Base-by-base conservation (phyloP, 2,113 vertebrate species). In the Protobothrops mucrosquamatus region DNA sequence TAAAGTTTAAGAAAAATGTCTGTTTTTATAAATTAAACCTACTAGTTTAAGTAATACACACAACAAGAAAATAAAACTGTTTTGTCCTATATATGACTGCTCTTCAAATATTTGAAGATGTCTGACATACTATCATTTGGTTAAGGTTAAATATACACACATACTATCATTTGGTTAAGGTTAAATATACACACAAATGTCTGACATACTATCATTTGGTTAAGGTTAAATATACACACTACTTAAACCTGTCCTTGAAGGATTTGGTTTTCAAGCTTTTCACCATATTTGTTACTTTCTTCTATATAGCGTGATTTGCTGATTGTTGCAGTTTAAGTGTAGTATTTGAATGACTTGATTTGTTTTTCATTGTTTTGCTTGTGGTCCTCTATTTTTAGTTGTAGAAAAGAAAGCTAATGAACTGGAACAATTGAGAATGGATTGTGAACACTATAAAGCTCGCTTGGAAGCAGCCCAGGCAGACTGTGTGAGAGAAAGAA, bases 371-470 rank as follows among this genome's bases (percentile, higher is more conserved):
- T 92, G 8, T 93, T 59, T 94, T 0, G 46, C 92, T 93, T 55
- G 11, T 57, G 7, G 92, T 54, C 11, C 57, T 95, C 96, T 89
- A 85, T 92, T 94, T 96, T 90, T 96, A 99, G 98, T 95, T 92
- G 96, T 97, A 94, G 98, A 98, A 89, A 97, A 97, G n/a, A 96
- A 96, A 52, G 97, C 96, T 10, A 96, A 98, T 94, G 98, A 99
- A 87, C 92, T 98, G 91, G 98, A 98, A 74, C 97, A 98, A 91
- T 94, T 99, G 95, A 97, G 95, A 90, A 97, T 98, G 97, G 98
- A 99, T 52, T 98, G 98, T 95, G 97, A 97, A 15, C 98, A 99
- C 95, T 98, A 99, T 86, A 97, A 96, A 96, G 97, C 98, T 51
- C 97, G 98, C 11, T 97, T 99, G 92, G 98, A 99, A 22, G 97